Evolutionary conservation across 2,113 vertebrate species (phyloP).

Genomic region (Etia nguti): DNA sequence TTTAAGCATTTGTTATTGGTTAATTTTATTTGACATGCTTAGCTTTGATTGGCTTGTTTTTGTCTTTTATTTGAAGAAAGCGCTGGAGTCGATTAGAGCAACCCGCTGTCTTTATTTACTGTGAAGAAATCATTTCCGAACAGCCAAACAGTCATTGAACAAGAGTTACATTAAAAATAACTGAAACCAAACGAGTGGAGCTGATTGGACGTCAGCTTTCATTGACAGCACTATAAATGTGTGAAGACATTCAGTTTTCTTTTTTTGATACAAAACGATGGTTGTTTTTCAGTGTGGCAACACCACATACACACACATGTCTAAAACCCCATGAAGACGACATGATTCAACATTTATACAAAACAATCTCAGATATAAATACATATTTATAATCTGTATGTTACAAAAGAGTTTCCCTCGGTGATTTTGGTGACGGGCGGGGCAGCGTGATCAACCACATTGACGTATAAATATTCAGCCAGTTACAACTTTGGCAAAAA

Average conservation of each 20-base stretch:
- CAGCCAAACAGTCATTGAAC: conserved; percentile 18
- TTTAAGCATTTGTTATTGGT: not conserved
- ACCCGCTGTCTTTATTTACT: conserved; percentile 42
- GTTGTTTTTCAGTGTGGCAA: conserved; percentile 8
- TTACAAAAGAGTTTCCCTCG: conserved; percentile 25
- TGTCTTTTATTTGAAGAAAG: not conserved
- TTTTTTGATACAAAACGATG: conserved; percentile 32
- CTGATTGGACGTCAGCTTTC: conserved; percentile 35
- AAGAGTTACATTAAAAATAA: conserved; percentile 28
- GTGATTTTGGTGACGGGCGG: not conserved
- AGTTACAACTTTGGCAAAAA: conserved; percentile 28
- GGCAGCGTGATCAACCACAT: conserved; percentile 28
- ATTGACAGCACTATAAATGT: conserved; percentile 37
- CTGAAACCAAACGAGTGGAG: not conserved
- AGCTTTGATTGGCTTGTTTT: not conserved
- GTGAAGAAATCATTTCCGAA: conserved; percentile 7
- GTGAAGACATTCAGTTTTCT: conserved; percentile 5
- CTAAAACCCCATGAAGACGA: conserved; percentile 9
- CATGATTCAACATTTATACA: conserved; percentile 32
- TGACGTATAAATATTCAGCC: conserved; percentile 31
- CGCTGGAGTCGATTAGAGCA: not conserved
- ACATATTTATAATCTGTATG: conserved; percentile 51
- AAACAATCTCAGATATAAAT: conserved; percentile 47
- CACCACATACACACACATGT: conserved; percentile 7
- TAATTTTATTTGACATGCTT: not conserved